These are phyloP conservation scores for Rhinoptilus africanus DNA, from an alignment of 2,113 vertebrate genomes.

Conservation along the genomic window DNA sequence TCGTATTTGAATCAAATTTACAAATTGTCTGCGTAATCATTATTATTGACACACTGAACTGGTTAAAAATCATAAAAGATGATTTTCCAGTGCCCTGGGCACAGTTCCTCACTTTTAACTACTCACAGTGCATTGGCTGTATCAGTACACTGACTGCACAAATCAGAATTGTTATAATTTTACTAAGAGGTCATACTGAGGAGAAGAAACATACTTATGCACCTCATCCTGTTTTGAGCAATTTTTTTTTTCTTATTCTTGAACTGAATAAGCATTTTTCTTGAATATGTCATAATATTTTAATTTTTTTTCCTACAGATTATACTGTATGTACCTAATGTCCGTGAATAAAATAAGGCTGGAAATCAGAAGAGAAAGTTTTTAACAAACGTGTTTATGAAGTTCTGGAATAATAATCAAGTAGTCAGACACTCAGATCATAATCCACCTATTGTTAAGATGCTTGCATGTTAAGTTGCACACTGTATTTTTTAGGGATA, in stretches of 20 bases:
- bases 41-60: background rate
- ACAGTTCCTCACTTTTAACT: background rate
- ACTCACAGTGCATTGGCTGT: background rate
- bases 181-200: background rate
- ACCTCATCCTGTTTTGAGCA: background rate
- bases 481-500: background rate
- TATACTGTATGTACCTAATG: background rate
- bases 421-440: background rate
- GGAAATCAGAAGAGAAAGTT: background rate
- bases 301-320: background rate
- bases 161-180: background rate
- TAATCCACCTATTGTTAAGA: background rate
- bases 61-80: background rate
- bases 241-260: background rate
- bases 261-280: background rate
- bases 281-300: background rate
- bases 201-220: background rate
- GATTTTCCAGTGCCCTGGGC: background rate
- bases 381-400: background rate
- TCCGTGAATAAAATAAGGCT: background rate
- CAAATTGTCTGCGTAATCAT: background rate
- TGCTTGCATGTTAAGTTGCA: background rate
- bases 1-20: background rate
- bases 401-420: background rate
- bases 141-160: background rate